Evolutionary conservation across 2,888 invertebrate genomes (phyloP).

Genomic region (Labia minor): DNA sequence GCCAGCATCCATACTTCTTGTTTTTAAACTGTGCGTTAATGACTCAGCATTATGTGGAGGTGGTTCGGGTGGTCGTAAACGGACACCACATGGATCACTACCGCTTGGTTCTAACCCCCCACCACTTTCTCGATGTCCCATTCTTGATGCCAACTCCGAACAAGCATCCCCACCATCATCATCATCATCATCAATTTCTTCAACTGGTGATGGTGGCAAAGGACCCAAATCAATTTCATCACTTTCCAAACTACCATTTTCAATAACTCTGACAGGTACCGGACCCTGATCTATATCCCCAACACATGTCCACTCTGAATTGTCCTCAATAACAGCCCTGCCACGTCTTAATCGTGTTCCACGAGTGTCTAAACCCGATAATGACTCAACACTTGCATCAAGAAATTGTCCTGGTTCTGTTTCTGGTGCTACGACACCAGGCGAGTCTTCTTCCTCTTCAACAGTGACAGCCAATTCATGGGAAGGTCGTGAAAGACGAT

Average conservation of each 20-base stretch:
- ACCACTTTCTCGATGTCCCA: background rate
- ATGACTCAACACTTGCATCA: constrained; percentile 18
- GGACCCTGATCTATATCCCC: background rate
- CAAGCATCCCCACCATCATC: constrained; percentile 20
- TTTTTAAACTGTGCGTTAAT: constrained; percentile 60
- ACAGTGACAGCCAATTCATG: constrained; percentile 55
- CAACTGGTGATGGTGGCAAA: constrained; percentile 71
- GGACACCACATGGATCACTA: constrained; percentile 14
- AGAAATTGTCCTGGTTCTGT: constrained; percentile 15
- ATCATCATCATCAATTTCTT: constrained; percentile 66
- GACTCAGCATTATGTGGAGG: constrained; percentile 53
- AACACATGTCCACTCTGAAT: constrained; percentile 16
- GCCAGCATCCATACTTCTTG: constrained; percentile 75
- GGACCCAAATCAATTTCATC: constrained; percentile 36
- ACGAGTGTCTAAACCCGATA: constrained; percentile 23
- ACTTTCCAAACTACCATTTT: constrained; percentile 14
- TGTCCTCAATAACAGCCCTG: background rate
- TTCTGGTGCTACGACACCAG: constrained; percentile 9
- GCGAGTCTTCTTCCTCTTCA: constrained; percentile 55
- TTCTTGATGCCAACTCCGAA: background rate
- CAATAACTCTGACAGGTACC: constrained; percentile 22
- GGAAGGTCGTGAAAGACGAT: constrained; percentile 23
- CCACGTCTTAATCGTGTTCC: background rate
- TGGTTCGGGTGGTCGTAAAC: constrained; percentile 49
- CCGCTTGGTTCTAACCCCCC: constrained; percentile 16